A percentile compares a stretch with the other conserved stretches of the same genome.
These are phyloP conservation scores for Malthinus flaveolus DNA, from an alignment of 2,888 invertebrate species.

Conservation along the genomic window DNA sequence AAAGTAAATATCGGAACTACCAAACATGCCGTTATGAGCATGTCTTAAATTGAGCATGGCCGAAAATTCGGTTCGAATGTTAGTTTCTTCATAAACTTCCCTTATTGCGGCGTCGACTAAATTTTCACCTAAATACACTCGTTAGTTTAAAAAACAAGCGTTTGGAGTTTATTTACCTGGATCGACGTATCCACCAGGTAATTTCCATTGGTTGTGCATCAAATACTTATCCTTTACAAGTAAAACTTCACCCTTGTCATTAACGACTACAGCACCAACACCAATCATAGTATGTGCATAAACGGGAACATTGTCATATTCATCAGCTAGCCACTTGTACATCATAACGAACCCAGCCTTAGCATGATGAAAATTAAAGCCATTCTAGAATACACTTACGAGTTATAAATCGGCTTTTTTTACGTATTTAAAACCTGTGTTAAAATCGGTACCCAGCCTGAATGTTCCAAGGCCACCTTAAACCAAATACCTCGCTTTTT, in stretches of 20 bases:
- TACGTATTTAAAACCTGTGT: constrained; percentile 63
- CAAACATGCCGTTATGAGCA: constrained; percentile 73
- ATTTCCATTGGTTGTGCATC: constrained; percentile 72
- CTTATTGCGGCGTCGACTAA: constrained; percentile 79
- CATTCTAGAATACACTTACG: constrained; percentile 58
- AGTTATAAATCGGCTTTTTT: neutral
- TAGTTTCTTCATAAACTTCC: constrained; percentile 91
- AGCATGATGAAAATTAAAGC: constrained; percentile 88
- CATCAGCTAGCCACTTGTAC: constrained; percentile 76
- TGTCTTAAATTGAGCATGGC: constrained; percentile 80
- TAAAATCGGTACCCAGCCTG: constrained; percentile 76
- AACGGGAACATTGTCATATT: constrained; percentile 68
- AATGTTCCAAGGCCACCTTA: constrained; percentile 69
- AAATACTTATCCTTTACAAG: constrained; percentile 77
- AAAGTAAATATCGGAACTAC: constrained; percentile 86
- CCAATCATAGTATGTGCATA: constrained; percentile 82
- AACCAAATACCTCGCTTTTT: constrained; percentile 81
- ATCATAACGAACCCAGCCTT: constrained; percentile 77
- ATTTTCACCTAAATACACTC: constrained; percentile 70
- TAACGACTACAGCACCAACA: constrained; percentile 84
- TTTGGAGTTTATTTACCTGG: constrained; percentile 60
- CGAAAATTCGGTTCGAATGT: constrained; percentile 74
- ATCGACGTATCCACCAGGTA: constrained; percentile 91
- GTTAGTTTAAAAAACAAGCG: neutral
- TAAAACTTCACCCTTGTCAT: constrained; percentile 74